Evolutionary conservation across 2,888 invertebrate species (phyloP).

Genomic region (Torymus auratus): DNA sequence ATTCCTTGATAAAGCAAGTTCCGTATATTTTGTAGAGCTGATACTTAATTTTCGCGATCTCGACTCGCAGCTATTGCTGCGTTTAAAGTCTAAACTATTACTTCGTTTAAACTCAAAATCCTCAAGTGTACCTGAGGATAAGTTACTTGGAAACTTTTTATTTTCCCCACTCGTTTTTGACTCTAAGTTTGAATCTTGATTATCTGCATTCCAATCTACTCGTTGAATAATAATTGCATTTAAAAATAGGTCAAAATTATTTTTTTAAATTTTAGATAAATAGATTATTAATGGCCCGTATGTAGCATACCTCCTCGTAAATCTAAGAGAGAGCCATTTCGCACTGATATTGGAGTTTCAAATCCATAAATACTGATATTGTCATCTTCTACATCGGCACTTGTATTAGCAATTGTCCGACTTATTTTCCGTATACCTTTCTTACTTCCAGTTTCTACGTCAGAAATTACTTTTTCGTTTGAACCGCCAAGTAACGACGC

Average conservation of each 20-base stretch:
- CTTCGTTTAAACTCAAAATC: slow-evolving; percentile 17
- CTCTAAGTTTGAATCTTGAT: not conserved
- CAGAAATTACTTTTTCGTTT: slow-evolving; percentile 54
- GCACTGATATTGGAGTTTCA: slow-evolving; percentile 72
- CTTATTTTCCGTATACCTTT: not conserved
- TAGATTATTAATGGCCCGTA: no score
- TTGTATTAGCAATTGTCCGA: slow-evolving; percentile 62
- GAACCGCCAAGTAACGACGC: not conserved
- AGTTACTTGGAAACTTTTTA: not conserved
- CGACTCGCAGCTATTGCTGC: slow-evolving; percentile 13
- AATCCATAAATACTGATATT: slow-evolving; percentile 76
- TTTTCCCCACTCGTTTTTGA: not conserved
- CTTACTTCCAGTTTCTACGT: not conserved
- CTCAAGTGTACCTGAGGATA: not conserved
- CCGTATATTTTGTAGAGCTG: not conserved
- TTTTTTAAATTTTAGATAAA: no score
- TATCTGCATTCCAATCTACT: not conserved
- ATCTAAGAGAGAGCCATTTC: slow-evolving; percentile 31
- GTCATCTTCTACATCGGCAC: slow-evolving; percentile 74
- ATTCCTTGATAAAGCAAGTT: not conserved
- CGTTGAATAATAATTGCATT: no score
- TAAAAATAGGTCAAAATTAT: no score
- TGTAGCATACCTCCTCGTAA: slow-evolving; percentile 26
- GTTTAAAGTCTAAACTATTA: slow-evolving; percentile 17
- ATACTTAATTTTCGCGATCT: slow-evolving; percentile 14